Conservation (phyloP, 2,113 vertebrate species). For the Psilopsiagon aurifrons region DNA sequence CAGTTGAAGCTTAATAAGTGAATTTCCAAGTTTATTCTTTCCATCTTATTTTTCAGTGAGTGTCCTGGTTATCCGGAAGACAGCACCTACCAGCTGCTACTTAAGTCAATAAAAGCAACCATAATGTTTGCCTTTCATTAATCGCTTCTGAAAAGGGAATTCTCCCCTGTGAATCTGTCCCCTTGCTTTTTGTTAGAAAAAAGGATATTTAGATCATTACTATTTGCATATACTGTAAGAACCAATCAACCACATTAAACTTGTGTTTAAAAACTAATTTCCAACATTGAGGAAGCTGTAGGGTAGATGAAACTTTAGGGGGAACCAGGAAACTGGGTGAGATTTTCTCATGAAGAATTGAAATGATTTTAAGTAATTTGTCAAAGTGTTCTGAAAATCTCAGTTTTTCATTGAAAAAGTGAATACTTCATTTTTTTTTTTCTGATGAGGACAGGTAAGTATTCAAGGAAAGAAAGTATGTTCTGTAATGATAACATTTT, state of each 20-base stretch:
- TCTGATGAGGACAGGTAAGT: neutral
- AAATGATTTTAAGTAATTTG: neutral
- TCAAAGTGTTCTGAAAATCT: neutral
- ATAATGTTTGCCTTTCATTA: neutral
- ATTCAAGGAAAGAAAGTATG: neutral
- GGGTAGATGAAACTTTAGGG: neutral
- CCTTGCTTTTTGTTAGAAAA: neutral
- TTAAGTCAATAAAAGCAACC: neutral
- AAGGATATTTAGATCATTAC: neutral
- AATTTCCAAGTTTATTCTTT: neutral
- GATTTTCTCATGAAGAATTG: neutral
- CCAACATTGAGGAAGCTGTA: neutral
- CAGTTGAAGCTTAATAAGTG: neutral
- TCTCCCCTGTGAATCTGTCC: neutral
- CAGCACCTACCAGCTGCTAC: neutral
- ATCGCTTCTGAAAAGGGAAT: neutral
- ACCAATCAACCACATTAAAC: neutral
- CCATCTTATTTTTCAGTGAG: neutral
- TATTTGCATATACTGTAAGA: neutral
- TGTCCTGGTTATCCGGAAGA: neutral
- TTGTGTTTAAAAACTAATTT: neutral
- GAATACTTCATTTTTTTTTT: neutral
- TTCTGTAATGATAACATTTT: neutral
- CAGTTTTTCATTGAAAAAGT: neutral
- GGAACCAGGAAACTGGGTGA: neutral